Conservation (phyloP, 2,113 vertebrate genomes). For the Prionailurus bengalensis region DNA sequence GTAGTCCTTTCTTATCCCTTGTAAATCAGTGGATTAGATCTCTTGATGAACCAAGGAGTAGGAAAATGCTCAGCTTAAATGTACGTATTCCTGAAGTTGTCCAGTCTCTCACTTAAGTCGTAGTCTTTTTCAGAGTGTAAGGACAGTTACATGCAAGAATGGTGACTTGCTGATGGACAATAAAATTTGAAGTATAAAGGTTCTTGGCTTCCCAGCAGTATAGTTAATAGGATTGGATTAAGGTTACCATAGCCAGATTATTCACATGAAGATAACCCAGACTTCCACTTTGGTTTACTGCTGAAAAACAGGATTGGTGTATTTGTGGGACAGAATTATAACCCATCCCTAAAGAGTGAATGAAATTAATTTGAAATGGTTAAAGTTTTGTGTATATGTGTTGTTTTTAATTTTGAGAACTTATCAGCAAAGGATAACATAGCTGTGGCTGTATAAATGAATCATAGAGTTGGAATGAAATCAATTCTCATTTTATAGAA, state of each 20-base stretch:
- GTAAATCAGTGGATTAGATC: background rate
- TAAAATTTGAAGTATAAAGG: background rate
- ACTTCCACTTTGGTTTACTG: background rate
- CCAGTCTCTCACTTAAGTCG: background rate
- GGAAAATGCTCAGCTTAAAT: background rate
- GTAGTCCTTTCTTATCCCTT: background rate
- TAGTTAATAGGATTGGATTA: background rate
- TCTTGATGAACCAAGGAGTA: background rate
- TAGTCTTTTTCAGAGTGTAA: background rate
- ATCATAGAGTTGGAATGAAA: background rate
- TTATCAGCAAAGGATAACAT: background rate
- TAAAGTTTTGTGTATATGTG: background rate
- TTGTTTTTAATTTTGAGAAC: slow-evolving; percentile 50
- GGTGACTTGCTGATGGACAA: background rate
- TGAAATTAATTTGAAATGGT: slow-evolving; percentile 29
- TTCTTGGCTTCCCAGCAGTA: background rate
- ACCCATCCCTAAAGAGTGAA: background rate
- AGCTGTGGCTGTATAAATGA: slow-evolving; percentile 14
- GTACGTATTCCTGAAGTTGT: background rate
- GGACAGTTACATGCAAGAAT: background rate
- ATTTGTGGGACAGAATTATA: slow-evolving; percentile 29
- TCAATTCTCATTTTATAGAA: background rate
- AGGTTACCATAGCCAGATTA: background rate
- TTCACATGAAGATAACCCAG: background rate
- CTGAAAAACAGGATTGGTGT: background rate